phyloP scores from a whole-genome alignment of 2,797 vertebrate species.

The Notolepis coatsorum region DNA sequence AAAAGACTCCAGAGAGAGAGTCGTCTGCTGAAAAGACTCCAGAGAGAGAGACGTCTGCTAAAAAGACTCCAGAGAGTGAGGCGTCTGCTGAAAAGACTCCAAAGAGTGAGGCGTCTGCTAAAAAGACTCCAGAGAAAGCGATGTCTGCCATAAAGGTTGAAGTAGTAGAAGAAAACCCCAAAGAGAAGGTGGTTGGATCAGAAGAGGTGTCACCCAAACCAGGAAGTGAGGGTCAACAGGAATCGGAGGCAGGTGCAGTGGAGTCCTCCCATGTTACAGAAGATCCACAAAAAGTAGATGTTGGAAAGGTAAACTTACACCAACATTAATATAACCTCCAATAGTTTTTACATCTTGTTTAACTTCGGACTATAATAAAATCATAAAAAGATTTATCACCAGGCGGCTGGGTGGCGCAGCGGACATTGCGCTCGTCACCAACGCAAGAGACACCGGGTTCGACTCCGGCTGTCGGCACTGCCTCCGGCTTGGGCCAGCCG shows the following conservation, averaged over 20 bases:
- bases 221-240: neutral
- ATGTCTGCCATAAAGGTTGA: neutral
- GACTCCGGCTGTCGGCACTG: too few species aligned
- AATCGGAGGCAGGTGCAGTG: neutral
- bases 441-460: too few species aligned
- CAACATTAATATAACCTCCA: too few species aligned
- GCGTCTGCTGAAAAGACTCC: neutral
- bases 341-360: neutral
- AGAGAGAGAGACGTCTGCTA: neutral
- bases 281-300: neutral
- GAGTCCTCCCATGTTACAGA: neutral
- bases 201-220: neutral
- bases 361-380: too few species aligned
- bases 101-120: accelerated
- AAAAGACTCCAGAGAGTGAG: neutral
- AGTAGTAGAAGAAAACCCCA: neutral
- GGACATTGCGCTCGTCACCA: too few species aligned
- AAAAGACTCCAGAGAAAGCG: neutral
- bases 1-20: neutral
- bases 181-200: neutral
- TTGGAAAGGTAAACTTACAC: neutral
- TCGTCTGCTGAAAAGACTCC: neutral
- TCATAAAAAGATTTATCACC: too few species aligned
- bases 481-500: too few species aligned
- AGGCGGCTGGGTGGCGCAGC: too few species aligned